These are phyloP conservation scores for Lucifuga dentata DNA, from an alignment of 2,113 vertebrate species.

Conservation along the genomic window DNA sequence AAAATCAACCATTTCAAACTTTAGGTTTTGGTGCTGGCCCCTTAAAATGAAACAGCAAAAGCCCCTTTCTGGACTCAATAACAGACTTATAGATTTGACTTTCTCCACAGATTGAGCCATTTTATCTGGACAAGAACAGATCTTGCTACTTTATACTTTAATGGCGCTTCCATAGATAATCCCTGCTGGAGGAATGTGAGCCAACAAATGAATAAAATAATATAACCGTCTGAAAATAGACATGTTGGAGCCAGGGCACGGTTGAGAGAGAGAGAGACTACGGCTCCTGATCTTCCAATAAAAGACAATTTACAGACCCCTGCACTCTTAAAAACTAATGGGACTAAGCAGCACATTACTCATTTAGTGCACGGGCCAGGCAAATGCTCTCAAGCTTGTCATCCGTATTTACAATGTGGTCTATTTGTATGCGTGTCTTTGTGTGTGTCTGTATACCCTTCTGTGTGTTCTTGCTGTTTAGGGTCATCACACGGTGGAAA, in stretches of 20 bases:
- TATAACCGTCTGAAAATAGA: background rate
- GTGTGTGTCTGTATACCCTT: conserved; percentile 16
- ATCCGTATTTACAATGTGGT: conserved; percentile 61
- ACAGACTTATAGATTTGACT: too few relatives aligned
- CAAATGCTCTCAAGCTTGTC: conserved; percentile 48
- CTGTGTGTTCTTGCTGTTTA: background rate
- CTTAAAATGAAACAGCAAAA: too few relatives aligned
- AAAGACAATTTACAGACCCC: conserved; percentile 67
- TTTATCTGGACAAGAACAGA: too few relatives aligned
- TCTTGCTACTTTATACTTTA: too few relatives aligned
- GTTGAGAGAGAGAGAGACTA: conserved; percentile 46
- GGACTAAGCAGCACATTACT: conserved; percentile 57
- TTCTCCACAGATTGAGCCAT: too few relatives aligned
- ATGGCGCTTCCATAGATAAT: background rate
- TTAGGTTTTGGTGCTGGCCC: too few relatives aligned
- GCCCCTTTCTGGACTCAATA: too few relatives aligned
- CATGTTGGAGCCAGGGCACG: conserved; percentile 21
- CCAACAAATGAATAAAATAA: conserved; percentile 10
- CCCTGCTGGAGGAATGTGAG: conserved; percentile 6
- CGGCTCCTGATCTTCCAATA: conserved; percentile 63
- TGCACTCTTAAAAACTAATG: conserved; percentile 60
- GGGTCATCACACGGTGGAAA: background rate
- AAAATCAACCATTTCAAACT: background rate
- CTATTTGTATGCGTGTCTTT: conserved; percentile 11
- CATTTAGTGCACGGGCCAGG: conserved; percentile 42